Evolutionary conservation across 2,888 invertebrate species (phyloP), one percentile per base, ranked within the genome.

Genomic region (Panopea generosa): DNA sequence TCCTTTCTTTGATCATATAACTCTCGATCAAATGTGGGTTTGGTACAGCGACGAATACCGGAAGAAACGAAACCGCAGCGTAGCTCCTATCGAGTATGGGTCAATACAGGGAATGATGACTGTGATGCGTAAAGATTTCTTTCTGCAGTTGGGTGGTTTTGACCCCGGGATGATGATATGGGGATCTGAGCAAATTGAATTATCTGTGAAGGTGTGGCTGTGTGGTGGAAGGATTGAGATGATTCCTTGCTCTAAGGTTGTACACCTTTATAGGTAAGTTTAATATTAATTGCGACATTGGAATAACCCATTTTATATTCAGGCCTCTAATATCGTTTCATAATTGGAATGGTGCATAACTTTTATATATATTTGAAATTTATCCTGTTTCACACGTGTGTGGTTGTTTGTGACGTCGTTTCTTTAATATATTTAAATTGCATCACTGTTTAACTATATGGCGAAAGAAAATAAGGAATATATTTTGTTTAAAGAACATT

Each of bases 101-200:
- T 63, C 71, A 1, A 52, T 71, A 9, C 77, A 71, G 43, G 77
- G 77, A 1, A 77, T 77, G 77, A 77, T 72, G 77, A 52, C 56
- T 24, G 77, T 49, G 2, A 77, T 77, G 77, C 40, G 77, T 18
- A 77, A 63, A 43, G 68, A 57, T 16, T 77, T 68, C 50, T 77
- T 77, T 49, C 16, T 52, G 40, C 59, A 67, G 40, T 49, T 77
- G 9, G 77, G 77, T 24, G 76, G 76, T 24, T 76, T 76, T 20
- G 76, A 76, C 63, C 61, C 76, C 22, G 71, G 71, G 9, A 76
- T 76, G 76, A 55, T 52, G 47, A 57, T 76, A 11, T 76, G 76
- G 76, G 76, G 76, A 14, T 60, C 66, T 14, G 76, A 76, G 29
- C 76, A 76, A 38, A 71, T 71, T 4, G 76, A 76, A 27, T 38